Evolutionary conservation across 2,888 invertebrate genomes (phyloP), one percentile per base, ranked within the genome.

Genomic region (Anthophora plumipes): DNA sequence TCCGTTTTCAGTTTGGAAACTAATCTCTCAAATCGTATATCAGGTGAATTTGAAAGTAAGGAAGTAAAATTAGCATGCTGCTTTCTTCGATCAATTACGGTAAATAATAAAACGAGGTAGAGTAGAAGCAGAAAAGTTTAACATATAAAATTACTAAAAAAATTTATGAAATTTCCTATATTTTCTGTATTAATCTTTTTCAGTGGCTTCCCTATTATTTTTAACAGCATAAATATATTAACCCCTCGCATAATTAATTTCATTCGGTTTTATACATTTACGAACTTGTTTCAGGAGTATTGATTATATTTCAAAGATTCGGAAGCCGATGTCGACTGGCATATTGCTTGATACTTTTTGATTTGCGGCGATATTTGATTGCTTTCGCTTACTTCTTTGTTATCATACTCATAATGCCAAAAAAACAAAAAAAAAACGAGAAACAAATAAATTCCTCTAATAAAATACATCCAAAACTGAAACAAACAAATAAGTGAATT

Each of bases 331-430:
- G 41, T 59, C 48, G 17, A 2, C 1, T 11, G 46, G 0, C 12
- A 31, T 12, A 17, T 6, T 39, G 12, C 12, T 54, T 55, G 60
- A 63, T 55, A 77, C 43, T 61, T 77, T 77, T 41, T 37, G 55
- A 8, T 17, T 67, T 39, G 31, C 25, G 41, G 14, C 31, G 31
- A 61, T 55, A 46, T 37, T 54, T 31, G 61, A 54, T 43, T 43
- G 2, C 7, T 7, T 43, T 54, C 14, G 22, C 11, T 25, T 39
- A 4, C 20, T 46, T 9, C 14, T 31, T 31, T 20, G 6, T 14
- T 11, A 12, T 59, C 20, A 39, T 2, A 4, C 31, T 31, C 31
- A 31, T 4, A 31, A 31, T 31, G 17, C 17, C 0, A 17, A 55
- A 17, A 55, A 17, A 4, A 55, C 9, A 22, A 14, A 8, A 22